A percentile compares a stretch with the other conserved stretches of the same genome.
Conservation (phyloP, 2,797 vertebrate species). For the Falco berigora region DNA sequence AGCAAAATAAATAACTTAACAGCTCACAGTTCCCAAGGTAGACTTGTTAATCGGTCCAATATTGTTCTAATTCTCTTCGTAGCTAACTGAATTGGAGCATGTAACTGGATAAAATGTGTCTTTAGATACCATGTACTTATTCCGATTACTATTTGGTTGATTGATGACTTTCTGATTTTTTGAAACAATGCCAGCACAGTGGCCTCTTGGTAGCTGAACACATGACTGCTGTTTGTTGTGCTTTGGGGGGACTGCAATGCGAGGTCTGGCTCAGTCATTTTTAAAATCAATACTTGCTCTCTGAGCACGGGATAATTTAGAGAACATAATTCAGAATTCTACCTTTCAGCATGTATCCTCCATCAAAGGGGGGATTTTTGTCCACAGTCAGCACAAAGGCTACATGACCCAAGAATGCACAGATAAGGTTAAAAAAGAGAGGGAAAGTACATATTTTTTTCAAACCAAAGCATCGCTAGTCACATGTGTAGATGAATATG, state of each 20-base stretch:
- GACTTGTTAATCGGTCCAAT: slow-evolving; percentile 68
- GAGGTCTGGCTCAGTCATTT: slow-evolving; percentile 91
- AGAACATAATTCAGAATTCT: slow-evolving; percentile 98
- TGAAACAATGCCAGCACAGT: slow-evolving; percentile 76
- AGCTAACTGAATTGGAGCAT: slow-evolving; percentile 66
- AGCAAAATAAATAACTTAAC: slow-evolving; percentile 72
- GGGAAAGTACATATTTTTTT: slow-evolving; percentile 32
- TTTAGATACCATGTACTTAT: slow-evolving; percentile 72
- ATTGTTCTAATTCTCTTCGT: slow-evolving; percentile 69
- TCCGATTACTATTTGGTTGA: slow-evolving; percentile 71
- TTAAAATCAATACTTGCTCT: slow-evolving; percentile 95
- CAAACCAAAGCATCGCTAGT: not conserved
- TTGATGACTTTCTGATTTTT: slow-evolving; percentile 79
- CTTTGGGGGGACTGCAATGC: slow-evolving; percentile 75
- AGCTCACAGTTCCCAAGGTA: slow-evolving; percentile 64
- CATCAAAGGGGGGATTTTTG: slow-evolving; percentile 78
- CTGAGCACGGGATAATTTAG: slow-evolving; percentile 89
- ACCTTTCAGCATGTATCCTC: slow-evolving; percentile 88
- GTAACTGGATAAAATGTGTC: slow-evolving; percentile 71
- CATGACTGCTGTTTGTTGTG: slow-evolving; percentile 74
- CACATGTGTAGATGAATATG: not conserved
- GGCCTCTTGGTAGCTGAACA: slow-evolving; percentile 66
- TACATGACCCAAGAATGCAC: slow-evolving; percentile 70
- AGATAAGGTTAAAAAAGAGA: slow-evolving; percentile 72
- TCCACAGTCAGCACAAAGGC: slow-evolving; percentile 77